Conservation (phyloP, 2,888 invertebrate genomes). For the Mellilla xanthometata region DNA sequence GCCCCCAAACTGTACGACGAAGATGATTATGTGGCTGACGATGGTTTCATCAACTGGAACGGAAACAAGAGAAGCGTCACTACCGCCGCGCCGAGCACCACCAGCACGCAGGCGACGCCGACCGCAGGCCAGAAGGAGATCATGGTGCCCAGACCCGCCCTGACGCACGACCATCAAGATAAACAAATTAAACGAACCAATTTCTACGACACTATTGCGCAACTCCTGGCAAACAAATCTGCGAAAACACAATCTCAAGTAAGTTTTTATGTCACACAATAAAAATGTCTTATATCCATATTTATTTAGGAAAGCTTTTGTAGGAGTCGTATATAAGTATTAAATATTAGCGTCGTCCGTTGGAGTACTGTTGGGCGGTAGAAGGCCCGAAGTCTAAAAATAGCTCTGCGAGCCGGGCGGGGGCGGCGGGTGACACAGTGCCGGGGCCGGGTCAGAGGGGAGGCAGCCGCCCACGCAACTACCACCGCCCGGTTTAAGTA, state of each 20-base stretch:
- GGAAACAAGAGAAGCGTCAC: conserved; percentile 75
- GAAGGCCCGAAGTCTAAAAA: conserved; percentile 73
- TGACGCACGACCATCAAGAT: conserved; percentile 58
- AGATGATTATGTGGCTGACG: conserved; percentile 73
- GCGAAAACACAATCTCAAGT: conserved; percentile 81
- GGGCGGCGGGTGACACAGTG: conserved; percentile 72
- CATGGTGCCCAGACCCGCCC: conserved; percentile 83
- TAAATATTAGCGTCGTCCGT: conserved; percentile 26
- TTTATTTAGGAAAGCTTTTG: conserved; percentile 28
- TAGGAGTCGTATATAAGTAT: conserved; percentile 24
- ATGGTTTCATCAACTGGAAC: conserved; percentile 78
- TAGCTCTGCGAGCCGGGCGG: conserved; percentile 66
- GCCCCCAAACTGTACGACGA: conserved; percentile 63
- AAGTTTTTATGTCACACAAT: conserved; percentile 51
- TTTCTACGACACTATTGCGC: conserved; percentile 77
- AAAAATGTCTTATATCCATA: conserved; percentile 24
- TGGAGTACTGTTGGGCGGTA: conserved; percentile 48
- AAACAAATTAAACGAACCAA: conserved; percentile 54
- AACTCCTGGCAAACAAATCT: conserved; percentile 70
- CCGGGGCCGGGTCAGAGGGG: conserved; percentile 71
- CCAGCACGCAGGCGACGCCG: conserved; percentile 40
- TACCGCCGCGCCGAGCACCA: conserved; percentile 55
- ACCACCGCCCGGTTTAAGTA: conserved; percentile 28
- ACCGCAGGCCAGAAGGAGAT: conserved; percentile 84
- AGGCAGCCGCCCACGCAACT: conserved; percentile 35